Base-by-base conservation (phyloP, 2,888 invertebrate genomes). In the Polydrusus cervinus region DNA sequence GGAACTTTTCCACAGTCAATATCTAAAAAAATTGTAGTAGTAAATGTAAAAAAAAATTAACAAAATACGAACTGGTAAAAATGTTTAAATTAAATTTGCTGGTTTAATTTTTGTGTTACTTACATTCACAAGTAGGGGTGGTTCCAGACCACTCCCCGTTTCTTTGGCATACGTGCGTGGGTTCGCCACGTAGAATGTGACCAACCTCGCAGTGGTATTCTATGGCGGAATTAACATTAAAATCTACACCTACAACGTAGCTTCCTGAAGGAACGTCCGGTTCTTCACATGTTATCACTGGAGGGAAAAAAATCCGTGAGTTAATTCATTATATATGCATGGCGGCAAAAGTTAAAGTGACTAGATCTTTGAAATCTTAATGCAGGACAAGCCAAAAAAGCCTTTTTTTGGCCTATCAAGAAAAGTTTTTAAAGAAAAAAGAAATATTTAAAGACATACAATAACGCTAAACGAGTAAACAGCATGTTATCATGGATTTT, bases 171-270 rank as follows among this genome's bases (percentile, higher is more conserved):
- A 91, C 90, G 51, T 94, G 90, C 51, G 89, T 90, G 0, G 90
- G 84, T 79, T 93, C 93, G 0, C 97, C 96, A 7, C 92, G 90
- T 75, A 97, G 89, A 74, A 93, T 89, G 85, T 96, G 93, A 0
- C 97, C 97, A 0, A 92, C 90, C 85, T 96, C 96, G 85, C 97
- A 97, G 83, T 95, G 93, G 86, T 96, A 97, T 83, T 95, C 93
- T 60, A 97, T 95, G 38, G 91, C 92, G 0, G 96, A 95, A 85
- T 96, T 95, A 0, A 97, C 92, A 84, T 96, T 95, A 84, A 96
- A 93, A 84, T 96, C 96, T 84, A 96, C 96, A 0, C 95, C 96
- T 16, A 95, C 94, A 75, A 97, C 95, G 86, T 93, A 96, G 9
- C 95, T 94, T 8, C 95, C 96, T 0, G 93, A 88, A 0, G 96